phyloP scores from a whole-genome alignment of 2,888 invertebrate species.

The Exephanes ischioxanthus region DNA sequence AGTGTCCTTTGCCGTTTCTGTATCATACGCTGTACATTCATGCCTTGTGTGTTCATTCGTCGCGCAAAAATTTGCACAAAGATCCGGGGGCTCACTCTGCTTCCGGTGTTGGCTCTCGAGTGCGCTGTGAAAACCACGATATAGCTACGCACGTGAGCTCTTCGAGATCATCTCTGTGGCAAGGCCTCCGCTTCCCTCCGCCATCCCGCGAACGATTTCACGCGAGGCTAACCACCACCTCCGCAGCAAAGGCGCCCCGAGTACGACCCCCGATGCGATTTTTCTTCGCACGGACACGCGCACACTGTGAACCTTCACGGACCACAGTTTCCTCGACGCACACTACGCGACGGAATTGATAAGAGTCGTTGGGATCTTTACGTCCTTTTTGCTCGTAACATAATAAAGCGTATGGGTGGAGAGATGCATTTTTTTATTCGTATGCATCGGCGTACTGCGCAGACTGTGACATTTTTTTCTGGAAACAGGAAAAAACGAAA shows the following conservation, averaged over 20 bases:
- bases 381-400: neutral
- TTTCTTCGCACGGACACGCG: conserved; percentile 14
- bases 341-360: conserved; percentile 15
- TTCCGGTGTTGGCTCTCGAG: conserved; percentile 14
- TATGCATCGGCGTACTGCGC: no score
- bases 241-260: conserved; percentile 50
- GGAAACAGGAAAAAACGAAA: no score
- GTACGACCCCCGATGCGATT: conserved; percentile 23
- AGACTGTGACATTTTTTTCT: no score
- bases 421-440: conserved; percentile 16
- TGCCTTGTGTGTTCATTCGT: no score
- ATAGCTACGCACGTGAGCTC: conserved; percentile 14
- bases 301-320: neutral
- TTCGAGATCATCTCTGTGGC: neutral
- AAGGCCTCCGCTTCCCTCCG: neutral
- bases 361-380: conserved; percentile 11
- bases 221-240: conserved; percentile 53
- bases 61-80: no score
- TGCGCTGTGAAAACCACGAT: neutral
- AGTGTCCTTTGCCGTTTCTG: no score
- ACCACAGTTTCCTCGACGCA: neutral
- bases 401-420: no score
- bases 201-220: conserved; percentile 53
- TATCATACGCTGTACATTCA: no score
- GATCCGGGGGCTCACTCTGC: neutral